Evolutionary conservation across 1,140 invertebrate species (phyloP), one percentile per base, ranked within the genome.

Genomic region (Pomacea maculata): DNA sequence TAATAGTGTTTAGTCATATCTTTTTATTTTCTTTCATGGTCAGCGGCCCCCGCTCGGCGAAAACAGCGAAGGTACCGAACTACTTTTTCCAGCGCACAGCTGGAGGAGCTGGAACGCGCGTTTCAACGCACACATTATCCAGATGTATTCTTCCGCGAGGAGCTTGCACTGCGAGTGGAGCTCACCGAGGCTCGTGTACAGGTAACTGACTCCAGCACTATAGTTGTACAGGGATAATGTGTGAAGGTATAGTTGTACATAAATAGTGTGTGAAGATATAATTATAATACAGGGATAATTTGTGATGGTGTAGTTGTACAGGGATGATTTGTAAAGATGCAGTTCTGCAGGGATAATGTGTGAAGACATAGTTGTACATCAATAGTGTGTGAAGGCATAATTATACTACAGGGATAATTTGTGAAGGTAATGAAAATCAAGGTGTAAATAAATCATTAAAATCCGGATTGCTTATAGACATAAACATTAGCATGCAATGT

Each of bases 91-190:
- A 88, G 87, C 73, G 87, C 86, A 21, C 91, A 91, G 77, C 83
- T 91, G n/a, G 88, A 90, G 55, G 90, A 91, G 64, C 77, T 91
- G 52, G 91, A 91, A 82, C 86, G 86, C 29, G 86, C 89, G 9
- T 91, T 91, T 82, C 88, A 89, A 19, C 86, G 88, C 54, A 91
- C 90, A 0, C 91, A 91, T 75, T 91, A 91, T 75, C 91, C 91
- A 0, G 91, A 91, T 85, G 89, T 91, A 52, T 91, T 90, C 84
- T 88, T 88, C 75, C 83, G 88, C 76, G 88, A 90, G 61, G 87
- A 89, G 34, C 87, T 90, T 11, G 89, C 89, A 0, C 84, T 89
- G 76, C 86, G 87, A 73, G 88, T 89, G 63, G 88, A 88, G 65
- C 83, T 90, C 17, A 90, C 89, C 15, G 89, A 90, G 72, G 88